phyloP scores from a whole-genome alignment of 2,888 invertebrate genomes.

The Acrocyrtus sp. region DNA sequence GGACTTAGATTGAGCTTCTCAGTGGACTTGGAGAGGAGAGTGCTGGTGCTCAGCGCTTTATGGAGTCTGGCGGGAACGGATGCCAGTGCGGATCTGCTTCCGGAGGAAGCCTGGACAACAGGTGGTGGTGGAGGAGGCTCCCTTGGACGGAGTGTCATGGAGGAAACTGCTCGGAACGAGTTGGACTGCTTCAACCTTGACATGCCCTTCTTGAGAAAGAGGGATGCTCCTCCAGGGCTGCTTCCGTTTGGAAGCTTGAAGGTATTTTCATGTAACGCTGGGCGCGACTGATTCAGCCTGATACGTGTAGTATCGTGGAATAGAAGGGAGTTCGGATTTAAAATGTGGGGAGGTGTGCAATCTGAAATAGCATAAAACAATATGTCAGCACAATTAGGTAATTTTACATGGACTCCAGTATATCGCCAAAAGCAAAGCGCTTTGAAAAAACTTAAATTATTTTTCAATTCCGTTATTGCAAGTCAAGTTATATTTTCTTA shows the following conservation, averaged over 20 bases:
- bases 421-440: too few relatives aligned
- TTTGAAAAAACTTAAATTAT: too few relatives aligned
- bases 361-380: too few relatives aligned
- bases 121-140: slow-evolving; percentile 64
- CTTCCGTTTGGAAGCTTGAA: slow-evolving; percentile 55
- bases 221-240: too few relatives aligned
- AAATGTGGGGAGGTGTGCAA: too few relatives aligned
- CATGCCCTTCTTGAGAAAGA: slow-evolving; percentile 47
- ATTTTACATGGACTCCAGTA: too few relatives aligned
- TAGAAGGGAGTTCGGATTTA: slow-evolving; percentile 67
- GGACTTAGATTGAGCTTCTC: slow-evolving; percentile 12
- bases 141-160: slow-evolving; percentile 54
- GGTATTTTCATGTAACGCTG: slow-evolving; percentile 57
- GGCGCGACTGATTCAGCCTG: slow-evolving; percentile 69
- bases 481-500: too few relatives aligned
- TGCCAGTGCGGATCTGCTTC: slow-evolving; percentile 1
- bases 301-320: slow-evolving; percentile 88
- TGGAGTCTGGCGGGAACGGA: slow-evolving; percentile 39
- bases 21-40: slow-evolving; percentile 25
- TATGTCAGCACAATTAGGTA: too few relatives aligned
- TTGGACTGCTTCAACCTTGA: slow-evolving; percentile 57
- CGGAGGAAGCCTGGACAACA: not conserved
- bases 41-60: slow-evolving; percentile 25
- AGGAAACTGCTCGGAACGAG: slow-evolving; percentile 66
- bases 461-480: too few relatives aligned